Base-by-base conservation (phyloP, 92 coral and sea anemone genomes). In the Palythoa grandis region DNA sequence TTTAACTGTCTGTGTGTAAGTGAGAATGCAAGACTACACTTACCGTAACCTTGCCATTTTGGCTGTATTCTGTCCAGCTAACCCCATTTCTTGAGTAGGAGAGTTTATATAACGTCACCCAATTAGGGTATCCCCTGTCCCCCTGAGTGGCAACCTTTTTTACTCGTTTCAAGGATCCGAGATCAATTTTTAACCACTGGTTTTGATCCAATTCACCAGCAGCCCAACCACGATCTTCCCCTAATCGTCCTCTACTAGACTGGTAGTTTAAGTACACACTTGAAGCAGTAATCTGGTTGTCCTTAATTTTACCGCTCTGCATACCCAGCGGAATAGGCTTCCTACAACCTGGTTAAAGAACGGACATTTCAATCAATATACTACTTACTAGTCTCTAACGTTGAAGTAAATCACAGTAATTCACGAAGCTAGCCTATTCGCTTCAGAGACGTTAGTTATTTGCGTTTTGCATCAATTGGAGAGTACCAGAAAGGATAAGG, bases 201-300 rank as follows among this genome's bases (percentile, higher is more conserved):
- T 48, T 48, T 57, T 66, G 47, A 52, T 80, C 39, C n/a, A 65
- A 11, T 25, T 14, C 6, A 1, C 1, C 2, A 19, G 85, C 23
- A 12, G 85, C 85, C 85, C 85, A 80, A 17, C 85, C 85, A 4
- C 85, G 85, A 13, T 38, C 15, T 29, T 22, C 7, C n/a, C 75
- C 16, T 5, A 80, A 39, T 22, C 85, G 72, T 22, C 74, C 85
- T 3, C 70, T 65, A 3, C 22, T 47, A 3, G 85, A 61, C 8
- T 20, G 52, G 40, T 80, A 80, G 7, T 70, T 23, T 15, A 80
- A 20, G 53, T 67, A 80, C 13, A 24, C 52, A 29, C 74, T 80
- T 47, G 85, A 80, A 17, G 85, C 85, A 65, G 85, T 80, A 24
- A 80, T 80, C 17, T 67, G 85, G 15, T 52, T 66, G 61, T 80